Evolutionary conservation across 2,888 invertebrate species (phyloP).

Genomic region (Agrotis puta): DNA sequence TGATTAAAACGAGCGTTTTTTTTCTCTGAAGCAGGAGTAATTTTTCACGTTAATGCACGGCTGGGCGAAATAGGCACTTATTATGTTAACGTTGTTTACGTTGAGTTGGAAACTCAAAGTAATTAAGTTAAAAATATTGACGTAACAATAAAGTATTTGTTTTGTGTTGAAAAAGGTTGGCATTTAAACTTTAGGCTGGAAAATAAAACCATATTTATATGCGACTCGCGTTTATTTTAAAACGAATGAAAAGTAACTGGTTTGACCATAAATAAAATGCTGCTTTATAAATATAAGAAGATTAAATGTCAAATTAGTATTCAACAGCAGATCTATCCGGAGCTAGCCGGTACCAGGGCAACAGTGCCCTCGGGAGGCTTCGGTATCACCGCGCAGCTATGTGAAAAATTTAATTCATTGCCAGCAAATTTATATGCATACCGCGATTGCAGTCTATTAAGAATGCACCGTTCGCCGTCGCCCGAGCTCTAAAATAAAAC

Average conservation of each 20-base stretch:
- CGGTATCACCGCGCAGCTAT: conserved; percentile 76
- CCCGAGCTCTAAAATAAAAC: conserved; percentile 76
- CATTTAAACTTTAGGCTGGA: conserved; percentile 4
- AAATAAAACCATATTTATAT: conserved; percentile 30
- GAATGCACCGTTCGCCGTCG: conserved; percentile 81
- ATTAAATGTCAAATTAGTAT: conserved; percentile 63
- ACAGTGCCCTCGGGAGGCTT: conserved; percentile 65
- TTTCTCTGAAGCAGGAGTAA: conserved; percentile 71
- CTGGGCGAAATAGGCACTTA: conserved; percentile 70
- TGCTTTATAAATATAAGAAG: conserved; percentile 26
- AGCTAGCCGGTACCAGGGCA: conserved; percentile 56
- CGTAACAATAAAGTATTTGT: conserved; percentile 49
- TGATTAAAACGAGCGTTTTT: conserved; percentile 78
- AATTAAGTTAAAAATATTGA: conserved; percentile 64
- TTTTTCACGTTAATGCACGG: conserved; percentile 76
- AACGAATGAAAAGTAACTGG: conserved; percentile 9
- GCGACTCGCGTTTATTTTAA: conserved; percentile 25
- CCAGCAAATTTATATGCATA: conserved; percentile 85
- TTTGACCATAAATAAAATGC: conserved; percentile 27
- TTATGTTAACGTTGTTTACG: conserved; percentile 68
- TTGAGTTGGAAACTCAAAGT: conserved; percentile 56
- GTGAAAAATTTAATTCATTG: conserved; percentile 86
- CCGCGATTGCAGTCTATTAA: conserved; percentile 84
- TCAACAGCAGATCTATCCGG: conserved; percentile 56
- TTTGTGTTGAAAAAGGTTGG: conserved; percentile 34